Evolutionary conservation across 2,797 vertebrate species (phyloP).

Genomic region (Champsocephalus esox): DNA sequence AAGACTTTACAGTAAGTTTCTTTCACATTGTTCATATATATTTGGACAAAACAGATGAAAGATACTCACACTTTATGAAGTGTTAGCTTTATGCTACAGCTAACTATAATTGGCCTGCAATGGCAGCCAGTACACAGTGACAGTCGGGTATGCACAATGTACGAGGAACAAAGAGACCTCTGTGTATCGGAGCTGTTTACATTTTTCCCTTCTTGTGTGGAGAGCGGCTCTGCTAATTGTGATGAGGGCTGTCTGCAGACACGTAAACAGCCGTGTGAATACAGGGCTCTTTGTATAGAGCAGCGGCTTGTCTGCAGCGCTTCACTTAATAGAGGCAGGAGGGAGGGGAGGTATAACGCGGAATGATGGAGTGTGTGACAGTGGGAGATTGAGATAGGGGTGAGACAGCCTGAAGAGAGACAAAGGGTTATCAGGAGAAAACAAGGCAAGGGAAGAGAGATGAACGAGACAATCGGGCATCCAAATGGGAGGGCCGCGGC

Average conservation of each 20-base stretch:
- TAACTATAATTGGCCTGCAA: slow-evolving; percentile 11
- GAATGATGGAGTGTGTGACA: slow-evolving; percentile 69
- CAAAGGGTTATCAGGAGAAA: slow-evolving; percentile 65
- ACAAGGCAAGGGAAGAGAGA: slow-evolving; percentile 46
- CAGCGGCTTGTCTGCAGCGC: slow-evolving; percentile 55
- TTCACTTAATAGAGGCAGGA: slow-evolving; percentile 61
- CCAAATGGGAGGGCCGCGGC: slow-evolving; percentile 35
- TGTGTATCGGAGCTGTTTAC: slow-evolving; percentile 48
- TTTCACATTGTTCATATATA: neutral
- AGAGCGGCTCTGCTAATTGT: slow-evolving; percentile 35
- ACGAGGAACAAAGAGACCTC: slow-evolving; percentile 54
- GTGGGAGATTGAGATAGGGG: slow-evolving; percentile 67
- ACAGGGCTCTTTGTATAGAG: slow-evolving; percentile 62
- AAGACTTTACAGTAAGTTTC: neutral
- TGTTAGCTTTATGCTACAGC: slow-evolving; percentile 7
- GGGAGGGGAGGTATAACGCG: slow-evolving; percentile 39
- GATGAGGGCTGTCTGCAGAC: slow-evolving; percentile 50
- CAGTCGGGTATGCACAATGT: slow-evolving; percentile 40
- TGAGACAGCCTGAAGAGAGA: slow-evolving; percentile 60
- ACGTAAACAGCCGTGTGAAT: slow-evolving; percentile 56
- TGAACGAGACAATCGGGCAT: slow-evolving; percentile 55
- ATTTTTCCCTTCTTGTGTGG: slow-evolving; percentile 36
- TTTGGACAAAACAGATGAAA: neutral
- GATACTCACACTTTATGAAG: neutral
- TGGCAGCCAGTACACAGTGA: slow-evolving; percentile 20